Percentiles rank a stretch among this genome's conserved stretches.
phyloP scores from a whole-genome alignment of 2,888 invertebrate genomes.

The Lucinisca nassula region DNA sequence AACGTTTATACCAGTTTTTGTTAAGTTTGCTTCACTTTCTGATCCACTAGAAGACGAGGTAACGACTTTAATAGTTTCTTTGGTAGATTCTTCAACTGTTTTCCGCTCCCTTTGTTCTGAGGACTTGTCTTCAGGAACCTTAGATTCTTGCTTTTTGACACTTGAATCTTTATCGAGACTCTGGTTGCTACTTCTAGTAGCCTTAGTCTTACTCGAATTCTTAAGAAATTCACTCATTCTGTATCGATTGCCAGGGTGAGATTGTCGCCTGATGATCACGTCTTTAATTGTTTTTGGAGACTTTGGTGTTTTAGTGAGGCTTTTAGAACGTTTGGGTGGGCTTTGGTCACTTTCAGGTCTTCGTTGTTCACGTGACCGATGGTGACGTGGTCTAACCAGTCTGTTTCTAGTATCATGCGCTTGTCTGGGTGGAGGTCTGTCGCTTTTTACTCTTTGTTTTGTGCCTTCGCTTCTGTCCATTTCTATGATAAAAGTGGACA shows the following conservation, averaged over 20 bases:
- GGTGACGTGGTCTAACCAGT: neutral
- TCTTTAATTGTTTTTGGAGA: slow-evolving; percentile 60
- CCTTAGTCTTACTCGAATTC: neutral
- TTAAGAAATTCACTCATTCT: slow-evolving; percentile 45
- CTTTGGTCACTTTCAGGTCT: neutral
- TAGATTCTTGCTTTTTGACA: neutral
- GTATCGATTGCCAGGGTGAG: slow-evolving; percentile 39
- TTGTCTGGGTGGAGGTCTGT: neutral
- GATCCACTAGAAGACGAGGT: neutral
- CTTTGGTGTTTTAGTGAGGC: neutral
- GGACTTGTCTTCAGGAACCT: neutral
- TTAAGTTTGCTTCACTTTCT: neutral
- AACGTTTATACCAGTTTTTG: neutral
- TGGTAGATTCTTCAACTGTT: neutral
- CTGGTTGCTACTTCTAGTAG: neutral
- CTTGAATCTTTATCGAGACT: neutral
- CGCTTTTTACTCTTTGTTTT: neutral
- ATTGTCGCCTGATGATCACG: slow-evolving; percentile 12
- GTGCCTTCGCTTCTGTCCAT: neutral
- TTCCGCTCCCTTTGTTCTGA: neutral
- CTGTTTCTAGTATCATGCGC: neutral
- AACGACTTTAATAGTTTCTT: neutral
- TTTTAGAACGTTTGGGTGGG: neutral
- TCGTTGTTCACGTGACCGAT: neutral
- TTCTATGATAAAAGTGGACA: neutral